phyloP scores from a whole-genome alignment of 1,140 invertebrate species.

The Caenorhabditis latens region DNA sequence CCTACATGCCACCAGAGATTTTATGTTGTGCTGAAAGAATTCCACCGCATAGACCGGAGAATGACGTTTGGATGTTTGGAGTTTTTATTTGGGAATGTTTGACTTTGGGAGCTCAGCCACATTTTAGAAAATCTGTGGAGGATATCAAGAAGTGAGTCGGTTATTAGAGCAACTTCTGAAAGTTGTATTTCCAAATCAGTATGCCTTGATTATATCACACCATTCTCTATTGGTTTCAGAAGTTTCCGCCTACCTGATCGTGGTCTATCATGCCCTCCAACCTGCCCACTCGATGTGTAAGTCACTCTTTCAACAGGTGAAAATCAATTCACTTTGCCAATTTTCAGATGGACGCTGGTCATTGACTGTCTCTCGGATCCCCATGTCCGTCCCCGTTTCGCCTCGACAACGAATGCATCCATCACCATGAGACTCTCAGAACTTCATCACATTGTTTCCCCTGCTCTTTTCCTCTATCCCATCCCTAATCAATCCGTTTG shows the following conservation, averaged over 20 bases:
- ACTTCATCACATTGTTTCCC: constrained; percentile 48
- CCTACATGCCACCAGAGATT: constrained; percentile 58
- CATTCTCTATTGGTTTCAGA: background rate
- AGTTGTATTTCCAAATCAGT: no score
- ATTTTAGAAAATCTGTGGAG: constrained; percentile 49
- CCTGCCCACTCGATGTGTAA: constrained; percentile 58
- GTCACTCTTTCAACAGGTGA: background rate
- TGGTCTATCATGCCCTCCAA: constrained; percentile 35
- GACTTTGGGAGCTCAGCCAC: constrained; percentile 52
- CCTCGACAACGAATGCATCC: constrained; percentile 17
- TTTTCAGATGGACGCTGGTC: constrained; percentile 53
- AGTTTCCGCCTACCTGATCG: constrained; percentile 56
- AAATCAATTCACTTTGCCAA: background rate
- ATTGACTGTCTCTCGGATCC: constrained; percentile 54
- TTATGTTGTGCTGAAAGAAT: constrained; percentile 21
- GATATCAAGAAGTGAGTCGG: constrained; percentile 46
- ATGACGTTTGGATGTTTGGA: constrained; percentile 59
- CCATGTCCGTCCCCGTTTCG: constrained; percentile 39
- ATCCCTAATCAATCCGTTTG: constrained; percentile 32
- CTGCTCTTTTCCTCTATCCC: constrained; percentile 25
- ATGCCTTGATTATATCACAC: no score
- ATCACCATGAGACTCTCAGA: constrained; percentile 27
- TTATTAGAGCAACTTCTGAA: no score
- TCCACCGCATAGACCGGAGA: constrained; percentile 40
- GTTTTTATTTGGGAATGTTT: constrained; percentile 60